Evolutionary conservation across 2,113 vertebrate species (phyloP).

Genomic region (Ptyas mucosa): DNA sequence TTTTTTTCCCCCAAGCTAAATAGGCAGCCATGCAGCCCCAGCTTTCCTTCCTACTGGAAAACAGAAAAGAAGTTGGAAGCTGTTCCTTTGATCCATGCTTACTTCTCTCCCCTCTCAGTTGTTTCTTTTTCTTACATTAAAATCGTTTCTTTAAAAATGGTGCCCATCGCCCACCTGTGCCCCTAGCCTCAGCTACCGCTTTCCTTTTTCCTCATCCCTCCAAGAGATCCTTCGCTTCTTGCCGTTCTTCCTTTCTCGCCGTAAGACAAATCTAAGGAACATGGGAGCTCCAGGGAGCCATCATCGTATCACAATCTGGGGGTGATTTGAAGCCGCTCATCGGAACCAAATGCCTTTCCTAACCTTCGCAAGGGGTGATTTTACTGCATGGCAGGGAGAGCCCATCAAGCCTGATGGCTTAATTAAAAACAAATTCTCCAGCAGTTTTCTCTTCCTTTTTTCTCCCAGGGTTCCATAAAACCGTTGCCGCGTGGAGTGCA

Average conservation of each 20-base stretch:
- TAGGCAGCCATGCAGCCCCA: not conserved
- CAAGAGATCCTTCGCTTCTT: constrained; percentile 41
- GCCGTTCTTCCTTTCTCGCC: constrained; percentile 58
- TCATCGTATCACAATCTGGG: constrained; percentile 66
- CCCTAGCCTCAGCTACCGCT: not conserved
- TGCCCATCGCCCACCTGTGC: not conserved
- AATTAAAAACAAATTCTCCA: constrained; percentile 76
- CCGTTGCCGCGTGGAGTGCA: constrained; percentile 45
- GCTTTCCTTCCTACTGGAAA: not conserved
- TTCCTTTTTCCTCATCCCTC: constrained; percentile 50
- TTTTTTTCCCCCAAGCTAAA: not conserved
- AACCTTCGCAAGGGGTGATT: constrained; percentile 60
- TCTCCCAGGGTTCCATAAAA: constrained; percentile 54
- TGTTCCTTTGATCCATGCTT: not conserved
- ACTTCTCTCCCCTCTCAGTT: not conserved
- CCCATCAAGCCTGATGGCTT: constrained; percentile 70
- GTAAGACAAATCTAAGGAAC: constrained; percentile 59
- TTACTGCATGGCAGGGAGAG: constrained; percentile 61
- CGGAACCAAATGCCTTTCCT: constrained; percentile 63
- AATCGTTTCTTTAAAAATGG: not conserved
- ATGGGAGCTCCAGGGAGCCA: constrained; percentile 64
- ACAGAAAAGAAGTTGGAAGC: not conserved
- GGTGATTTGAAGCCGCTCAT: constrained; percentile 66
- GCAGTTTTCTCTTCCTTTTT: constrained; percentile 57
- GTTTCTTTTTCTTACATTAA: not conserved